Percentiles rank a stretch among this genome's conserved stretches.
phyloP scores from a whole-genome alignment of 2,797 vertebrate species.

The Gymnothorax reevesii region DNA sequence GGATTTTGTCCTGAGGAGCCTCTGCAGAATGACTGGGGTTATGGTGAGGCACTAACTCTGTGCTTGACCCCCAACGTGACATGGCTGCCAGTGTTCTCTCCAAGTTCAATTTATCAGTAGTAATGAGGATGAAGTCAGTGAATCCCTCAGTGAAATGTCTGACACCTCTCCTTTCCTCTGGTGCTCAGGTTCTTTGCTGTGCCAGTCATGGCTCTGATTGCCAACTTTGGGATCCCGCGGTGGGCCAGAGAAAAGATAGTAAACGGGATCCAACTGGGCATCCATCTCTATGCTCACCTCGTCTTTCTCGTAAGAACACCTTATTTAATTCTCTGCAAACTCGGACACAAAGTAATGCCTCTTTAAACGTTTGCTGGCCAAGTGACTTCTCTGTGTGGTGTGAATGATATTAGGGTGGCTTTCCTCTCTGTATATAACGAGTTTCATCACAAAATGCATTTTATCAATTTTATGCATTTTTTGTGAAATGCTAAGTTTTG shows the following conservation, averaged over 20 bases:
- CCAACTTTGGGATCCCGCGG: constrained; percentile 91
- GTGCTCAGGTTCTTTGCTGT: constrained; percentile 87
- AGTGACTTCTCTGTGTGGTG: neutral
- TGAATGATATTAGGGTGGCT: neutral
- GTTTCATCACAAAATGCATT: too few relatives aligned
- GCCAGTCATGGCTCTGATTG: constrained; percentile 88
- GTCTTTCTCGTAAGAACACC: constrained; percentile 70
- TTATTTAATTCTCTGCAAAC: neutral
- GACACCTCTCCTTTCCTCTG: constrained; percentile 24
- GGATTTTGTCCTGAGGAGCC: neutral
- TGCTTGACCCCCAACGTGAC: neutral
- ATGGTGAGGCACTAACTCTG: neutral
- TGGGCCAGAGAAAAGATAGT: constrained; percentile 96
- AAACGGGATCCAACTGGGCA: constrained; percentile 90
- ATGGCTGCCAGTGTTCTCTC: neutral
- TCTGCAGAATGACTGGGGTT: neutral
- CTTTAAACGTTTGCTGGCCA: too few relatives aligned
- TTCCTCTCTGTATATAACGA: neutral
- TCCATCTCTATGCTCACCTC: constrained; percentile 88
- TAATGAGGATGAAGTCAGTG: neutral
- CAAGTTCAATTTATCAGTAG: neutral
- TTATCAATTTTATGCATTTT: too few relatives aligned
- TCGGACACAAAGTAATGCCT: neutral
- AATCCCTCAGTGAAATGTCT: neutral
- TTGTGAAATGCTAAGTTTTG: too few relatives aligned